A percentile compares a stretch with the other conserved stretches of the same genome.
Conservation (phyloP, 2,888 invertebrate genomes). For the Caenorhabditis sulstoni region DNA sequence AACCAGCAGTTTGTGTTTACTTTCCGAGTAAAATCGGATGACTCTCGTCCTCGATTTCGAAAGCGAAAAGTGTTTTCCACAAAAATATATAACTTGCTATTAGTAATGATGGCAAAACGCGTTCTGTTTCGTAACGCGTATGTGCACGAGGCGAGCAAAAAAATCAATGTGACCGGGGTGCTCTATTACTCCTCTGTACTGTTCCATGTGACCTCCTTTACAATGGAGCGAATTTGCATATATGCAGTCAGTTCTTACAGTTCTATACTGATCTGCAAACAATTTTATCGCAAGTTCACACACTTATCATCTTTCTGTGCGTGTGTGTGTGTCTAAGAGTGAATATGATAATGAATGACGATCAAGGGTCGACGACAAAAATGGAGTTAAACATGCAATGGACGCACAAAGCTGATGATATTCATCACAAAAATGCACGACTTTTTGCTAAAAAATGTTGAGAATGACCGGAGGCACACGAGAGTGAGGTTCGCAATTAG, state of each 20-base stretch:
- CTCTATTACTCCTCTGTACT: not conserved
- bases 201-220: not conserved
- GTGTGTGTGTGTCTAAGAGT: slow-evolving; percentile 19
- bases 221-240: not conserved
- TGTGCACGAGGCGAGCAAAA: not conserved
- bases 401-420: slow-evolving; percentile 15
- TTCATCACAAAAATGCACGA: slow-evolving; percentile 19
- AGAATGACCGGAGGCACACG: not conserved
- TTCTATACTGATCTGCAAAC: not conserved
- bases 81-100: not conserved
- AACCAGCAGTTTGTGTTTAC: slow-evolving; percentile 45
- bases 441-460: slow-evolving; percentile 7
- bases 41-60: not conserved
- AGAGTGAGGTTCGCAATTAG: too few species aligned
- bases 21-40: slow-evolving; percentile 16
- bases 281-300: slow-evolving; percentile 5
- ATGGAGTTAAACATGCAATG: slow-evolving; percentile 26
- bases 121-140: slow-evolving; percentile 1
- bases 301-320: not conserved
- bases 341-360: slow-evolving; percentile 28
- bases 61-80: slow-evolving; percentile 4
- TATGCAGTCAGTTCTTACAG: not conserved
- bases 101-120: not conserved
- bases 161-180: not conserved
- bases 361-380: not conserved